Evolutionary conservation across 2,113 vertebrate species (phyloP), one percentile per base, ranked within the genome.

Genomic region (Mirza zaza): DNA sequence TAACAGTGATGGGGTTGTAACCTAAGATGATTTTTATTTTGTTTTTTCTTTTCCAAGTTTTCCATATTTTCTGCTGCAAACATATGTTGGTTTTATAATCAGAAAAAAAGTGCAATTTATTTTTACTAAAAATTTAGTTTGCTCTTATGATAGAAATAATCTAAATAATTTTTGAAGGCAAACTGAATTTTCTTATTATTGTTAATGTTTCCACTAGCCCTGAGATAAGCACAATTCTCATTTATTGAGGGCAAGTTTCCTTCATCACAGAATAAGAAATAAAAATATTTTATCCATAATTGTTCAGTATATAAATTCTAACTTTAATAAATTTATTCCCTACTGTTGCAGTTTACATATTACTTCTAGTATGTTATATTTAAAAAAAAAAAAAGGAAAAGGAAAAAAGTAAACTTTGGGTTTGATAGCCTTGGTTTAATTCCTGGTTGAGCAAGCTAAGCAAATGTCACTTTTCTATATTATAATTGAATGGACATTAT

Each of bases 71-170:
- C 55, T 87, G 48, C 14, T 55, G 65, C n/a, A 27, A 87, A 42
- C 36, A 21, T 50, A 29, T 88, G 45, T 89, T 88, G 50, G 2
- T 77, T 95, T 87, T 82, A 96, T 90, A 86, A 91, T 96, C 52
- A 83, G 45, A 55, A 90, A 79, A 75, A 92, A 45, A 11, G 15
- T 42, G 21, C 1, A 6, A 57, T n/a, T 42, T 88, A 52, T 81
- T 93, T 92, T 90, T 59, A 87, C 39, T 52, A 71, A 63, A 29
- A 70, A 77, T 75, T 63, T 65, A 59, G 10, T 13, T 76, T 67
- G 27, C 34, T 75, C 15, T 75, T 77, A 27, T 14, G 61, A 68
- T 86, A 50, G 6, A 65, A 71, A 17, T 57, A 57, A 71, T 52
- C n/a, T 87, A 34, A 2, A 32, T n/a, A 25, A 83, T 34, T 84